Evolutionary conservation across 2,888 invertebrate genomes (phyloP), one percentile per base, ranked within the genome.

Genomic region (Tenthredo livida): DNA sequence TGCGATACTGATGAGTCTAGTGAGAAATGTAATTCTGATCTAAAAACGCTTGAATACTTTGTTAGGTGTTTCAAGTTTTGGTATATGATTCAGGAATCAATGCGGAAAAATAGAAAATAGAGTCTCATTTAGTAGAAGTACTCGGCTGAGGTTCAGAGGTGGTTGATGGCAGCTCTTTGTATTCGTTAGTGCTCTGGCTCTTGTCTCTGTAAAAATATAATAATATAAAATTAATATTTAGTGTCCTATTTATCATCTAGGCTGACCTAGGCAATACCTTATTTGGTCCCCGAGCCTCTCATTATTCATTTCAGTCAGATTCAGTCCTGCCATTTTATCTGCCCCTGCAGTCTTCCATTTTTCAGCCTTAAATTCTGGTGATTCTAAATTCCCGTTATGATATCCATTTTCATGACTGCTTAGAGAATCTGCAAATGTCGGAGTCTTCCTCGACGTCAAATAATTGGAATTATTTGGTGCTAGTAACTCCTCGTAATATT

Each of bases 401-500:
- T 90, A 91, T 0, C 91, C 92, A 80, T 93, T 93, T 80, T 92
- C 93, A 86, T 88, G 87, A 58, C 88, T 90, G 40, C 50, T 84
- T 3, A 86, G 73, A 77, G 88, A 88, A 4, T 91, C 91, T 1
- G 88, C 83, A 37, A 82, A 73, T 58, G 89, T 70, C 0, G 90
- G 89, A 2, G 86, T 87, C 73, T 88, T 91, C 29, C 91, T 86
- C 3, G 89, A 73, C 15, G 90, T 86, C 21, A 90, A 85, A 84
- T 91, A 91, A 70, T 92, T 91, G 3, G 90, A 87, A 83, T 88
- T 88, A 33, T 86, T 89, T 1, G 93, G 92, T 0, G 92, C 87
- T 75, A 93, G 84, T 10, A 93, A 86, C 50, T 93, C 92, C 86
- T 93, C 92, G 85, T 91, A 93, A 84, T 93, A 93, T 73, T 92